Evolutionary conservation across 2,113 vertebrate genomes (phyloP).

Genomic region (Coracopsis vasa): DNA sequence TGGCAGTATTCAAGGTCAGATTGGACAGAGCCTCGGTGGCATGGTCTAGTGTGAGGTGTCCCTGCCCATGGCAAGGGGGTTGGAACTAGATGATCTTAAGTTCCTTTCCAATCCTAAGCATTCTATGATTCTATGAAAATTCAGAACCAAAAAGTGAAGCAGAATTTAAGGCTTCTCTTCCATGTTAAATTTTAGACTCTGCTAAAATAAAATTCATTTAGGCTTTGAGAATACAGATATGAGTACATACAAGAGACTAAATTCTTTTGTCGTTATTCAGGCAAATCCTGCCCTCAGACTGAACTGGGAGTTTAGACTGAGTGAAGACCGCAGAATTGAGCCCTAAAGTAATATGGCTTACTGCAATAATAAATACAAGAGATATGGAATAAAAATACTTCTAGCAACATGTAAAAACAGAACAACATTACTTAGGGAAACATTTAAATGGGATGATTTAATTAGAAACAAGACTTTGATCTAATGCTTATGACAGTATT

Average conservation of each 20-base stretch:
- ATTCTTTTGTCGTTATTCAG: constrained; percentile 46
- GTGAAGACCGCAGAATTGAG: constrained; percentile 30
- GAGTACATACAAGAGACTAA: neutral
- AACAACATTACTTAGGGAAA: constrained; percentile 10
- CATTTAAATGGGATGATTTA: constrained; percentile 44
- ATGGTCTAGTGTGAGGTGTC: neutral
- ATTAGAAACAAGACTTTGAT: constrained; percentile 57
- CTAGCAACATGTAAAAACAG: neutral
- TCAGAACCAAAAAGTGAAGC: neutral
- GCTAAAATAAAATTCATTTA: neutral
- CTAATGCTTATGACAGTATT: constrained; percentile 40
- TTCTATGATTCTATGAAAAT: neutral
- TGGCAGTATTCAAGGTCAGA: neutral
- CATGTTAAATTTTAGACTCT: neutral
- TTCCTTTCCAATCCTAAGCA: neutral
- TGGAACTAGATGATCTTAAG: neutral
- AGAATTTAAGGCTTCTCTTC: neutral
- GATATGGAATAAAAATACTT: neutral
- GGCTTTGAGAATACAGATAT: neutral
- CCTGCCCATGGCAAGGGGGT: neutral
- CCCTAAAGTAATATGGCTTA: constrained; percentile 31
- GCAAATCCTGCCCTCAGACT: constrained; percentile 46
- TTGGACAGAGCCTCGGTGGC: neutral
- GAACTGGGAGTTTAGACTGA: constrained; percentile 42
- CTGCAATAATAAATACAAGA: constrained; percentile 10